Evolutionary conservation across 2,113 vertebrate genomes (phyloP).

Genomic region (Monopterus albus): DNA sequence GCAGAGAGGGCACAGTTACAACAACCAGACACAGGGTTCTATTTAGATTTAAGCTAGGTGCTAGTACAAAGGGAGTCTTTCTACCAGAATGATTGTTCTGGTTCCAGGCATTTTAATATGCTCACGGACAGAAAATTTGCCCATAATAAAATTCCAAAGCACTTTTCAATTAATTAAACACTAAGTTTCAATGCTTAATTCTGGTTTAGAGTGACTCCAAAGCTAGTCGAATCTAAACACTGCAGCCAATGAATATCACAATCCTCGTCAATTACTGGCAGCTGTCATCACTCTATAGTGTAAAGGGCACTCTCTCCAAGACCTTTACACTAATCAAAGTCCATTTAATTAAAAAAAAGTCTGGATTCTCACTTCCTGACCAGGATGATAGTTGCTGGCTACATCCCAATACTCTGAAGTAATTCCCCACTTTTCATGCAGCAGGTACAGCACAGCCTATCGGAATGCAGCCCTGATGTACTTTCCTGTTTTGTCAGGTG

Average conservation of each 20-base stretch:
- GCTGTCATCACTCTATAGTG: background rate
- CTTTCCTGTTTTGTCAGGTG: conserved; percentile 54
- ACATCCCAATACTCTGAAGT: conserved; percentile 56
- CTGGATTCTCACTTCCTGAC: conserved; percentile 59
- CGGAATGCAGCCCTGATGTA: conserved; percentile 52
- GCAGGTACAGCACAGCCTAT: conserved; percentile 50
- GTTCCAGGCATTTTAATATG: background rate
- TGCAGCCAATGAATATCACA: too few relatives aligned
- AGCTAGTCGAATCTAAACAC: too few relatives aligned
- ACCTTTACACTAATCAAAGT: background rate
- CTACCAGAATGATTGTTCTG: background rate
- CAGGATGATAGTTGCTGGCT: conserved; percentile 48
- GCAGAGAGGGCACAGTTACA: conserved; percentile 61
- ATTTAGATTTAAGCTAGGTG: conserved; percentile 18
- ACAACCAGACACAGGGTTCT: conserved; percentile 41
- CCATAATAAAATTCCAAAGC: background rate
- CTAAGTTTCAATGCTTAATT: background rate
- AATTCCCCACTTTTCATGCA: conserved; percentile 41
- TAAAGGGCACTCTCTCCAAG: background rate
- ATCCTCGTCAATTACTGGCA: too few relatives aligned
- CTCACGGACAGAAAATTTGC: conserved; percentile 21
- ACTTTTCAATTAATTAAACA: conserved; percentile 20
- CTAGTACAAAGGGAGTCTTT: background rate
- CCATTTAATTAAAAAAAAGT: background rate
- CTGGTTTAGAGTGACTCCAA: conserved; percentile 28